Base-by-base conservation (phyloP, 2,888 invertebrate species). In the Belgica antarctica region DNA sequence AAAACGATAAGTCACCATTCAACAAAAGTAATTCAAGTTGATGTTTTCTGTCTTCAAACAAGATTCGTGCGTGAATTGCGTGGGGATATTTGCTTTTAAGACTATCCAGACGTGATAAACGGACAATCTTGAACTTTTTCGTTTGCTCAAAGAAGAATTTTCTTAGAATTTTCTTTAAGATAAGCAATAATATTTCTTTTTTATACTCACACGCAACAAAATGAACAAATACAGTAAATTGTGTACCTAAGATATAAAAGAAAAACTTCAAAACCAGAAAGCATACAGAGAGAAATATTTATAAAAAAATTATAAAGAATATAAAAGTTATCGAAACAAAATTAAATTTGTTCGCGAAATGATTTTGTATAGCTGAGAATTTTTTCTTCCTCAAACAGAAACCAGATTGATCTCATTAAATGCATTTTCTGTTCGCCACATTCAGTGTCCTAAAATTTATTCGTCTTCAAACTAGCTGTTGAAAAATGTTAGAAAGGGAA, bases 161-260 rank as follows among this genome's bases (percentile, higher is more conserved):
- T 41, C 41, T 15, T 41, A 41, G 15, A n/a, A n/a, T 10, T 31
- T 31, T 31, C 5, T 10, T 31, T 10, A 31, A 3, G 52, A 4
- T 22, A 52, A 52, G 52, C 52, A 52, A 52, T 52, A 52, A 52
- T 8, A 22, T 52, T 52, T 7, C 52, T 52, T 52, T 52, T 52
- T 15, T 52, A 22, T 52, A 7, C 24, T 22, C 19, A 41, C 36
- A 41, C 17, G 46, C 22, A 28, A 24, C 34, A 36, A 41, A 61
- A 65, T n/a, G 25, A 15, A 65, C 15, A 65, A 17, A 47, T 17
- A 62, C 31, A 62, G 34, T 22, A 62, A 31, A 62, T 31, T 62
- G 34, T 47, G 52, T 66, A 66, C 66, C 66, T 66, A 28, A 41
- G 41, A 41, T n/a, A 52, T 24, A 10, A 52, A 47, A 47, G 47